Conservation (phyloP, 2,797 vertebrate species). For the Anguilla anguilla region DNA sequence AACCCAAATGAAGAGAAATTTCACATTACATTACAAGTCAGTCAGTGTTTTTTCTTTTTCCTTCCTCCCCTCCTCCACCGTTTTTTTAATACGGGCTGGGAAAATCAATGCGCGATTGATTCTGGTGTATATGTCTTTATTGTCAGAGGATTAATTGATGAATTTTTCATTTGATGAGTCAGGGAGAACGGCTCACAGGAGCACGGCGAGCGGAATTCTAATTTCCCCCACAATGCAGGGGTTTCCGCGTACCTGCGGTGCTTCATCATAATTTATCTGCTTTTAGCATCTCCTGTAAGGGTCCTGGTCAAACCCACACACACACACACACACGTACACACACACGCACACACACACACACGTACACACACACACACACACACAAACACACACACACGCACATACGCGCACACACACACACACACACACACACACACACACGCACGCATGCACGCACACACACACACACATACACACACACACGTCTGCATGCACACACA, state of each 20-base stretch:
- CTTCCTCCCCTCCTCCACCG: constrained; percentile 45
- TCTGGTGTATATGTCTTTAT: constrained; percentile 82
- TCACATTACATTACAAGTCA: constrained; percentile 70
- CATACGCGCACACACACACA: constrained; percentile 14
- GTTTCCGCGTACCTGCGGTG: constrained; percentile 58
- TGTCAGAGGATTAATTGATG: constrained; percentile 87
- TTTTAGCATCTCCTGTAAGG: constrained; percentile 26
- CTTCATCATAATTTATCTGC: constrained; percentile 59
- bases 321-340: not conserved
- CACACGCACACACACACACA: not conserved
- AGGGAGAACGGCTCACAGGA: constrained; percentile 67
- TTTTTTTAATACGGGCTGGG: constrained; percentile 66
- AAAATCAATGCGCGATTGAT: constrained; percentile 85
- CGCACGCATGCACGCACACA: not conserved
- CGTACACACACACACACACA: not conserved
- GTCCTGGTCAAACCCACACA: constrained; percentile 5
- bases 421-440: not conserved
- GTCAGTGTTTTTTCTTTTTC: constrained; percentile 48
- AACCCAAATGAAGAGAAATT: constrained; percentile 75
- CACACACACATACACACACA: too few species aligned
- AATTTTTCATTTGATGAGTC: constrained; percentile 88
- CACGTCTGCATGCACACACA: not conserved
- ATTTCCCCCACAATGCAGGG: constrained; percentile 64
- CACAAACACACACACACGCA: not conserved
- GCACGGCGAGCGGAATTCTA: constrained; percentile 78